These are phyloP conservation scores for Rallus crepitans DNA, from an alignment of 2,797 vertebrate genomes.

Conservation along the genomic window DNA sequence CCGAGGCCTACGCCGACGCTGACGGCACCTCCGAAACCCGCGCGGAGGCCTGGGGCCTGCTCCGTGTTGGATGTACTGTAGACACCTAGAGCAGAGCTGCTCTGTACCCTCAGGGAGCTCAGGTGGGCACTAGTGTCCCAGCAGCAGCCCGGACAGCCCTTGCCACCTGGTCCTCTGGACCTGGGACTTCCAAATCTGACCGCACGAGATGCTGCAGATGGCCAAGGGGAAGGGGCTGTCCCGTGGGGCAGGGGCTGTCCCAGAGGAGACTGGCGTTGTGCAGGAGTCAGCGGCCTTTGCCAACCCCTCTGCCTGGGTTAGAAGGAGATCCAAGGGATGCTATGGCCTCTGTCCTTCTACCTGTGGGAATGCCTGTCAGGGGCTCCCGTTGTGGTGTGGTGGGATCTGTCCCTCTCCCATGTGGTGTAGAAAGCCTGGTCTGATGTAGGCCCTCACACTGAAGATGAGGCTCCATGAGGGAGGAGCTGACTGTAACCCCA, in stretches of 20 bases:
- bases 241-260: not conserved
- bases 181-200: not conserved
- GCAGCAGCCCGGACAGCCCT: not conserved
- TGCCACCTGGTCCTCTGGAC: not conserved
- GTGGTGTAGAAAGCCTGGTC: not conserved
- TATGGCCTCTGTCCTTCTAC: not conserved
- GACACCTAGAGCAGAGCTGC: not conserved
- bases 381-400: not conserved
- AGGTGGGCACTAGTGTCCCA: rapidly evolving
- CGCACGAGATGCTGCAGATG: not conserved
- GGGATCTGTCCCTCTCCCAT: not conserved
- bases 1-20: not conserved
- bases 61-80: rapidly evolving
- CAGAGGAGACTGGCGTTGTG: not conserved
- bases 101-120: not conserved
- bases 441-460: not conserved
- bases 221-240: not conserved
- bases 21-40: not conserved
- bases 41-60: not conserved
- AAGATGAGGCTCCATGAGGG: not conserved
- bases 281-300: not conserved
- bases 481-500: not conserved
- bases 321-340: not conserved
- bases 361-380: not conserved
- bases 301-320: not conserved